Evolutionary conservation across 1,140 invertebrate genomes (phyloP), one percentile per base, ranked within the genome.

Genomic region (Lasaia peninsularis): DNA sequence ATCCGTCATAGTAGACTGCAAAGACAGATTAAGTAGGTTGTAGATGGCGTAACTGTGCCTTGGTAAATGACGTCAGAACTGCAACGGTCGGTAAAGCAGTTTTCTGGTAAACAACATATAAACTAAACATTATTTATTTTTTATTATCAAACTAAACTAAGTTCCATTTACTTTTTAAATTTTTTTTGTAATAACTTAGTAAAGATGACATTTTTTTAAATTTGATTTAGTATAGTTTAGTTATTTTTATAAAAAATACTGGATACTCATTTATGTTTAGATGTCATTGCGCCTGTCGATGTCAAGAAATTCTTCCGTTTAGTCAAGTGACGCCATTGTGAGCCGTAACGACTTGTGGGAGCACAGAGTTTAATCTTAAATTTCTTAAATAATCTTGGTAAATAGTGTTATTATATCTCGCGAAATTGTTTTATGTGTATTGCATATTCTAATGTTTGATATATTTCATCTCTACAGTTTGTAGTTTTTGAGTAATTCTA

Each of bases 271-370:
- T 56, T 77, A 75, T 78, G 63, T 75, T 60, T 28, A 58, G 50
- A 56, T 76, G 71, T 75, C 72, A 80, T n/a, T 77, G 69, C 69
- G 74, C 69, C 73, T 78, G 75, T 78, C 67, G 70, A 52, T 80
- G 81, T 84, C 83, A 85, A 63, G 58, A 50, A 58, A 63, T 58
- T 82, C 81, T 85, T 87, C 85, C 84, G 80, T 75, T 79, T 80
- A 71, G 81, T 83, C 73, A 87, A 91, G 88, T 92, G 91, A 93
- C 93, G 93, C 93, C 93, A 94, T 94, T 94, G 93, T 94, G 93
- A 92, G 88, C 93, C 92, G 90, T 94, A 94, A 92, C 92, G 93
- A 93, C 93, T 93, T 91, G 90, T 77, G 53, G 63, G 74, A 78
- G 87, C 83, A 82, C 87, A 84, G 78, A 91, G 90, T 92, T 91